A percentile compares a stretch with the other conserved stretches of the same genome.
phyloP scores from a whole-genome alignment of 2,888 invertebrate genomes.

The Lasiommata megera region DNA sequence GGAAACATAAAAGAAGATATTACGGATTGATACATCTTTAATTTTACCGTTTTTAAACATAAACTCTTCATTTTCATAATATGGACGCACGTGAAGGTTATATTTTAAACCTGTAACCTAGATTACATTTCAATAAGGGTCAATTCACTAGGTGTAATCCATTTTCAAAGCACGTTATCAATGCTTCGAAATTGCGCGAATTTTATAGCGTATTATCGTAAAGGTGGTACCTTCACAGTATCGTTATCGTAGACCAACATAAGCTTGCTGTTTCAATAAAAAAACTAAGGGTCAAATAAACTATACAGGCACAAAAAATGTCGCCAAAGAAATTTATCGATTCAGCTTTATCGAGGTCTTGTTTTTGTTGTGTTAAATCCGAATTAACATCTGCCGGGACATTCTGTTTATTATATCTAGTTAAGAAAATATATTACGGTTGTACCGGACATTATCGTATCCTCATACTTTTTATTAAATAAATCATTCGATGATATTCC shows the following conservation, averaged over 20 bases:
- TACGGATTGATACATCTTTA: no score
- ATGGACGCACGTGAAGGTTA: no score
- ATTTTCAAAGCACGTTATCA: no score
- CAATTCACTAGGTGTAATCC: no score
- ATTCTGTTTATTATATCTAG: slow-evolving; percentile 55
- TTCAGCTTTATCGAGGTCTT: slow-evolving; percentile 31
- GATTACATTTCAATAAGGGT: no score
- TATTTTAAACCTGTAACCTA: no score
- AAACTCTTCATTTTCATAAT: no score
- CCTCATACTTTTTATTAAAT: slow-evolving; percentile 25
- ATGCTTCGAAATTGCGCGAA: no score
- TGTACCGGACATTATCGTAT: slow-evolving; percentile 67
- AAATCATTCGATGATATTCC: slow-evolving; percentile 4
- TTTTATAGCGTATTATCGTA: no score
- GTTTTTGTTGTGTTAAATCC: slow-evolving; percentile 50
- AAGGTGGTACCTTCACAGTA: no score
- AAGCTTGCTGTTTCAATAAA: neutral
- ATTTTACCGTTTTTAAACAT: no score
- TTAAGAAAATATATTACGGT: slow-evolving; percentile 45
- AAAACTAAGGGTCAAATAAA: slow-evolving; percentile 11
- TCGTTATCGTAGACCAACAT: neutral
- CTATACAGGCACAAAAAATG: slow-evolving; percentile 9
- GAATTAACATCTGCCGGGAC: slow-evolving; percentile 61
- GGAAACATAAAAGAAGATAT: no score
- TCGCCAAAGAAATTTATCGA: slow-evolving; percentile 30